Evolutionary conservation across 92 coral and sea anemone species (phyloP), one percentile per base, ranked within the genome.

Genomic region (Epizoanthus rinbou): DNA sequence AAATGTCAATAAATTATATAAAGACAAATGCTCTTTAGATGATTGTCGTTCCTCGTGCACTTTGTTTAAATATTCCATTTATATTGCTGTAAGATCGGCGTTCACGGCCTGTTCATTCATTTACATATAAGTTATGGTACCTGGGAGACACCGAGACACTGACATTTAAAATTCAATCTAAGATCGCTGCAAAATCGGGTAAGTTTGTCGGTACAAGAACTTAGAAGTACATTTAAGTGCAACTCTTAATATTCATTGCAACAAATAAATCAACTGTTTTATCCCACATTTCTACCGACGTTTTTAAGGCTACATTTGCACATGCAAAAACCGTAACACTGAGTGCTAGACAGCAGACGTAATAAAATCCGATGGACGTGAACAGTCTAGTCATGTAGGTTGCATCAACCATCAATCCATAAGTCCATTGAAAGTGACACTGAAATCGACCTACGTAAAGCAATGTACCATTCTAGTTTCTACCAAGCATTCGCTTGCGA

Each of bases 141-240:
- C 28, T 41, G 18, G 28, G 23, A 31, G 17, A 37, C 6, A 3
- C 43, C 6, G 43, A 28, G 31, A 37, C 43, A 37, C 5, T 37
- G 43, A 35, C n/a, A 24, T 71, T 7, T 56, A 71, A 3, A 17
- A 71, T 68, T 28, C 50, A 22, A 19, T 50, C 47, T 17, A 25
- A 57, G 43, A 75, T 58, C 47, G 24, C 39, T 41, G 43, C 71
- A 78, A 24, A 78, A 76, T 19, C 52, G 24, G n/a, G 82, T 78
- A 5, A 1, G 8, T 19, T 57, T 50, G 7, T 50, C 7, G 14
- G 8, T 10, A 50, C 54, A 50, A 10, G 54, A 28, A 28, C 31
- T 28, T 28, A 0, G 31, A 50, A 50, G 54, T 11, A 50, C 9
- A 50, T 50, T 50, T 9, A 50, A 37, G 43, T 37, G 43, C 43